Percentiles rank a stretch among this genome's conserved stretches.
These are phyloP conservation scores for Penaeus monodon DNA, from an alignment of 2,888 invertebrate species.

Conservation along the genomic window DNA sequence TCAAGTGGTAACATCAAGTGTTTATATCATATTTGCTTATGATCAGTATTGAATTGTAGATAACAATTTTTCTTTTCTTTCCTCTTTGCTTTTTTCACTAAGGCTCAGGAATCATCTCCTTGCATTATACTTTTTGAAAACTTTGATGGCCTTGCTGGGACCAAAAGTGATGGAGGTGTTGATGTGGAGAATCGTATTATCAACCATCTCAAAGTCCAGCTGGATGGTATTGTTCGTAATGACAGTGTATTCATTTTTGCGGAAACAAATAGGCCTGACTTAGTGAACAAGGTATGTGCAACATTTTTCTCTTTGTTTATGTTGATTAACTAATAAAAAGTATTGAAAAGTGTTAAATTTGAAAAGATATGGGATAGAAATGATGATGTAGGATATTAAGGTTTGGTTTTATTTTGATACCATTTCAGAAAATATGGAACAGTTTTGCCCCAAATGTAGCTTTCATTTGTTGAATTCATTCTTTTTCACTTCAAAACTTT, in stretches of 20 bases:
- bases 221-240: conserved; percentile 57
- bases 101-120: conserved; percentile 55
- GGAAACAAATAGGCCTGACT: conserved; percentile 61
- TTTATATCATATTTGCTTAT: not conserved
- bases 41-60: not conserved
- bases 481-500: no score
- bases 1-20: not conserved
- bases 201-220: conserved; percentile 61
- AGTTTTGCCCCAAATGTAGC: no score
- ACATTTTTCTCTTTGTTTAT: not conserved
- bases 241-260: conserved; percentile 55
- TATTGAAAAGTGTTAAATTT: not conserved
- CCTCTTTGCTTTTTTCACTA: no score
- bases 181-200: conserved; percentile 60
- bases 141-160: conserved; percentile 59
- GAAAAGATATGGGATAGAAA: no score
- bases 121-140: conserved; percentile 62
- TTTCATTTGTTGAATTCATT: no score
- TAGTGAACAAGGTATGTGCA: conserved; percentile 56
- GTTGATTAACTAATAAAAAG: not conserved
- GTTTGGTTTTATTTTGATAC: no score
- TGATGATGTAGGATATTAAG: no score
- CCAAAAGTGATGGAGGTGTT: conserved; percentile 26
- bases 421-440: no score
- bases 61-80: not conserved